A percentile compares a stretch with the other conserved stretches of the same genome.
Conservation (phyloP, 2,113 vertebrate species). For the Cacatua alba region DNA sequence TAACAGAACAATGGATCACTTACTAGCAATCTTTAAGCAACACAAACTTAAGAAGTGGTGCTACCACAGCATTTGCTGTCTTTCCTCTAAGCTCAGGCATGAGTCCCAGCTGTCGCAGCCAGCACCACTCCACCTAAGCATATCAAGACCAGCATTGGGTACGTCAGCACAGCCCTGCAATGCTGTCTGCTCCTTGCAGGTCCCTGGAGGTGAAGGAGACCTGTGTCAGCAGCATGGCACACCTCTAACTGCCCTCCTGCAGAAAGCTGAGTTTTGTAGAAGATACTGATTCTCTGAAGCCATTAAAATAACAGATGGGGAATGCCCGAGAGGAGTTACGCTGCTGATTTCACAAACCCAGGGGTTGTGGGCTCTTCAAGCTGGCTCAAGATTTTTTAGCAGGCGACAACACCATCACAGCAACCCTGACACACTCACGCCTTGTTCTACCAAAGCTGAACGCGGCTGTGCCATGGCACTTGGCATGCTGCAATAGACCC, state of each 20-base stretch:
- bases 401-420: not conserved
- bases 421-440: not conserved
- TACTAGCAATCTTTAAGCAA: not conserved
- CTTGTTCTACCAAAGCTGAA: not conserved
- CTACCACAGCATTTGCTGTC: not conserved
- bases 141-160: too few relatives aligned
- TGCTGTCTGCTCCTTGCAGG: not conserved
- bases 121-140: not conserved
- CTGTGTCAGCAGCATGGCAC: not conserved
- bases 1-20: not conserved
- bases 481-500: rapidly evolving
- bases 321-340: not conserved
- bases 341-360: not conserved
- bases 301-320: not conserved
- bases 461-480: rapidly evolving
- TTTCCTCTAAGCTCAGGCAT: not conserved
- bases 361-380: not conserved
- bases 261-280: not conserved
- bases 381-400: not conserved
- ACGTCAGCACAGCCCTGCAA: not conserved
- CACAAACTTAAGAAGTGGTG: not conserved
- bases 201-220: not conserved
- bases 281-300: not conserved
- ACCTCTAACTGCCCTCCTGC: not conserved
- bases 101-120: not conserved